Conservation (phyloP, 2,797 vertebrate genomes). For the Gymnocypris eckloni region DNA sequence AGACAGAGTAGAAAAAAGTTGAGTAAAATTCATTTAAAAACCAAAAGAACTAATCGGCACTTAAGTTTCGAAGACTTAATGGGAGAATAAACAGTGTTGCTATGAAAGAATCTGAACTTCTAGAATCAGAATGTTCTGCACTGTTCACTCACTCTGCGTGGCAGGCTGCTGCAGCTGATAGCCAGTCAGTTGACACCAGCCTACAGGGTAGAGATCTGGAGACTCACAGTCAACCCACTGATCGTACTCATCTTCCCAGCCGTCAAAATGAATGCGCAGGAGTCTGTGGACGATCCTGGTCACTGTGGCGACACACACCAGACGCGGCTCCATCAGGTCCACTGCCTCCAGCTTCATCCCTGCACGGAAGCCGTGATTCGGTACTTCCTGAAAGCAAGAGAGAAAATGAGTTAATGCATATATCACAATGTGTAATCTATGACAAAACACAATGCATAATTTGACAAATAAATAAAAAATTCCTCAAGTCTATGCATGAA, state of each 20-base stretch:
- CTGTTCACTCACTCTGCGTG: conserved; percentile 87
- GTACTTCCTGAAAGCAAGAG: conserved; percentile 83
- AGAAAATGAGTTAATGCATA: background rate
- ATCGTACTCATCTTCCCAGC: conserved; percentile 98
- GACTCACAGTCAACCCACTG: conserved; percentile 99
- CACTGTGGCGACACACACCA: conserved; percentile 97
- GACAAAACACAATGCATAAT: background rate
- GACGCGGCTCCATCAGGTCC: conserved; percentile 97
- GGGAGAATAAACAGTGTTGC: background rate
- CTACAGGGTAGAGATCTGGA: conserved; percentile 96
- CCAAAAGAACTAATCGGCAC: background rate
- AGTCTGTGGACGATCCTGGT: conserved; percentile 96
- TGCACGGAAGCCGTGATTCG: conserved; percentile 94
- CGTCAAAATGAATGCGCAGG: conserved; percentile 95
- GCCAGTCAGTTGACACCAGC: conserved; percentile 97
- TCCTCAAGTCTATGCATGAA: background rate
- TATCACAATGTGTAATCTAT: background rate
- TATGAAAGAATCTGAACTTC: background rate
- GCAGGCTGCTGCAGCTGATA: conserved; percentile 97
- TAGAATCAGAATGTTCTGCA: background rate
- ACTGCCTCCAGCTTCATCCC: conserved; percentile 98
- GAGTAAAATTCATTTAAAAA: background rate
- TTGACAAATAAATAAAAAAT: background rate
- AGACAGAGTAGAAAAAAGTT: background rate
- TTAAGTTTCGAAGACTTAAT: background rate